These are phyloP conservation scores for Pterostichus madidus DNA, from an alignment of 2,888 invertebrate species.

Conservation along the genomic window DNA sequence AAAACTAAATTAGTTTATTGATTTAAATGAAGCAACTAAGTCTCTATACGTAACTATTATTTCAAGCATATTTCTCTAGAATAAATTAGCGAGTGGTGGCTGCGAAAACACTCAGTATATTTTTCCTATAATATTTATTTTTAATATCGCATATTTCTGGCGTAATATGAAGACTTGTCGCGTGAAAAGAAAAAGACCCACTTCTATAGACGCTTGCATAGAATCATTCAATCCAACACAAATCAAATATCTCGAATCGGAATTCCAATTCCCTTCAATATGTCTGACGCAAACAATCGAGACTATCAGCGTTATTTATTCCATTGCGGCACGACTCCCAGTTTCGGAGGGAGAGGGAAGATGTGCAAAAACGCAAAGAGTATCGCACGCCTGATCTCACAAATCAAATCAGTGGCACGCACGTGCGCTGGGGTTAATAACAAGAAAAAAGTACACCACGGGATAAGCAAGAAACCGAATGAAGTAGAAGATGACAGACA, in stretches of 20 bases:
- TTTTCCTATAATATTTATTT: too few relatives aligned
- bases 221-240: slow-evolving; percentile 7
- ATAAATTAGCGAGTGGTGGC: too few relatives aligned
- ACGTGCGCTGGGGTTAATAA: not conserved
- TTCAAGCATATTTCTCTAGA: too few relatives aligned
- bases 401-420: slow-evolving; percentile 26
- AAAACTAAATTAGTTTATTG: too few relatives aligned
- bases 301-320: slow-evolving; percentile 46
- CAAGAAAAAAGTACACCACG: not conserved
- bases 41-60: too few relatives aligned
- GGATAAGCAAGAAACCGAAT: not conserved
- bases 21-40: too few relatives aligned
- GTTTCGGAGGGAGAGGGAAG: not conserved
- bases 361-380: not conserved
- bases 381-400: slow-evolving; percentile 11
- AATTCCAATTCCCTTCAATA: slow-evolving; percentile 42
- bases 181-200: too few relatives aligned
- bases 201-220: not conserved
- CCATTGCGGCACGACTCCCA: slow-evolving; percentile 5
- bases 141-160: too few relatives aligned
- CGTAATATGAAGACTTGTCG: too few relatives aligned
- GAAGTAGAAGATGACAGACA: too few relatives aligned
- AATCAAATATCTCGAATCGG: slow-evolving; percentile 24
- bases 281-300: slow-evolving; percentile 45
- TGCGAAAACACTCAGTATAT: not conserved